These are phyloP conservation scores for Dasysyrphus tricinctus DNA, from an alignment of 2,888 invertebrate species.

Conservation along the genomic window DNA sequence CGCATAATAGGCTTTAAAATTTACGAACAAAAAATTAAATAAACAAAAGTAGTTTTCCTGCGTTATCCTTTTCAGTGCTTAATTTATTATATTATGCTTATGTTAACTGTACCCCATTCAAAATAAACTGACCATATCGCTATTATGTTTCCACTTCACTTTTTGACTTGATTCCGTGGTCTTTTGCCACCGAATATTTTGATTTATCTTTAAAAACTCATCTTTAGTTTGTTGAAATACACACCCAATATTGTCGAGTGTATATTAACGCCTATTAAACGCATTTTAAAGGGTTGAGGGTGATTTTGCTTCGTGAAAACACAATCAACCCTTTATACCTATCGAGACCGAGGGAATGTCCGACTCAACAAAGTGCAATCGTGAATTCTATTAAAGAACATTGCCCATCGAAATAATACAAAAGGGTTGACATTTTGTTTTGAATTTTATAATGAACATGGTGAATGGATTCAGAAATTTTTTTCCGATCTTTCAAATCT, in stretches of 20 bases:
- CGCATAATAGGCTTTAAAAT: neutral
- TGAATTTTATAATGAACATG: conserved; percentile 65
- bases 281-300: conserved; percentile 43
- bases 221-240: conserved; percentile 39
- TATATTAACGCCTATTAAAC: conserved; percentile 69
- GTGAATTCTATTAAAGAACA: conserved; percentile 29
- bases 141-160: conserved; percentile 52
- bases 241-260: conserved; percentile 67
- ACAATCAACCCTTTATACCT: conserved; percentile 44
- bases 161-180: conserved; percentile 47
- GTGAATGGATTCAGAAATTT: conserved; percentile 18
- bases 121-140: conserved; percentile 52
- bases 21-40: neutral
- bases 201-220: conserved; percentile 61
- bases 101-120: neutral
- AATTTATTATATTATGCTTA: neutral
- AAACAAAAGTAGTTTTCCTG: neutral
- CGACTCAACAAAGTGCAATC: conserved; percentile 36
- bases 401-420: conserved; percentile 31
- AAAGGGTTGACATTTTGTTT: conserved; percentile 70
- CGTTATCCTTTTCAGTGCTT: neutral
- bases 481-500: neutral
- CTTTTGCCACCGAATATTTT: conserved; percentile 43
- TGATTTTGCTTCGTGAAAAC: conserved; percentile 29
- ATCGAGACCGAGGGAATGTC: neutral